phyloP scores from a whole-genome alignment of 23 tunicate genomes.

The Trididemnum clinides region DNA sequence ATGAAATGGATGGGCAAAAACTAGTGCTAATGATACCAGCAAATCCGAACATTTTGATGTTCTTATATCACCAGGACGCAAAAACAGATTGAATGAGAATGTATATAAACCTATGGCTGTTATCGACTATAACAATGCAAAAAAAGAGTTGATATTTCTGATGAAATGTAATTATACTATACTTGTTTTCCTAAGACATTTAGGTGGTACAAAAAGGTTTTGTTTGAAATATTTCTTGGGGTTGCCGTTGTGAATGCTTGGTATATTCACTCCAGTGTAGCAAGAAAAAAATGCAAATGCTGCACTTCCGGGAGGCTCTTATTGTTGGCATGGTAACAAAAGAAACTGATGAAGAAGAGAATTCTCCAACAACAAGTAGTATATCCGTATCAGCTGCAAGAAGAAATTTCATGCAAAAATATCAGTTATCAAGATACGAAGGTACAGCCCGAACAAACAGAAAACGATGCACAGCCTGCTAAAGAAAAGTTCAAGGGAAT shows the following conservation, averaged over 20 bases:
- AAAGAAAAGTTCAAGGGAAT: neutral
- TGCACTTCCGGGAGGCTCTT: neutral
- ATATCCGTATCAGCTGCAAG: too few species aligned
- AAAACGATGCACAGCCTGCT: neutral
- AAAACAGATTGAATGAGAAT: too few species aligned
- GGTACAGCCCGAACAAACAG: neutral
- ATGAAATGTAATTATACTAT: neutral
- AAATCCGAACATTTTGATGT: too few species aligned
- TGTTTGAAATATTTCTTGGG: neutral
- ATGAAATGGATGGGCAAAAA: too few species aligned
- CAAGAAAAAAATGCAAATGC: neutral
- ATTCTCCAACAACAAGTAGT: neutral
- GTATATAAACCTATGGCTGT: too few species aligned
- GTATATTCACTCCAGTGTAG: neutral
- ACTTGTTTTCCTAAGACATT: neutral
- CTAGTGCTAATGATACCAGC: too few species aligned
- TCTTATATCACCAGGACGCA: too few species aligned
- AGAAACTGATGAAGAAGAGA: neutral
- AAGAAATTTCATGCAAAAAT: neutral
- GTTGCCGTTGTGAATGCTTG: neutral
- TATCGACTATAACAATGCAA: too few species aligned
- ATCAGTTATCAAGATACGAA: neutral
- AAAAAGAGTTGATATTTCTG: too few species aligned
- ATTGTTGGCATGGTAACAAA: neutral
- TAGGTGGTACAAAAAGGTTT: neutral